Base-by-base conservation (phyloP, 1,140 invertebrate genomes). In the Nephila pilipes region DNA sequence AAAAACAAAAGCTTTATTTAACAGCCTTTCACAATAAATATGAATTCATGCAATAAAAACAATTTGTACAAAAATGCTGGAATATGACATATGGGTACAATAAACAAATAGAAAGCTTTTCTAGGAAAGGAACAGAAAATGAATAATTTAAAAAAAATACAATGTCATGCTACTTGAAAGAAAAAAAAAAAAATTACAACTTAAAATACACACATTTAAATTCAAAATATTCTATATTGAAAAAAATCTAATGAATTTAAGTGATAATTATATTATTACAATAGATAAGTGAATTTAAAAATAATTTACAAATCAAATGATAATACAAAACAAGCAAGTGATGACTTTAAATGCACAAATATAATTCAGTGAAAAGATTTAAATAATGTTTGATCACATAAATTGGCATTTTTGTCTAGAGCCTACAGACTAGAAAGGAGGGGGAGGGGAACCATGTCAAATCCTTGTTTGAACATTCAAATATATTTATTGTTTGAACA, bases 1-100 rank as follows among this genome's bases (percentile, higher is more conserved):
- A 75, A 75, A 75, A 36, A 32, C 29, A 75, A 75, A 6, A 75
- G 69, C 32, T 75, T 75, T 75, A 75, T 75, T 75, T 75, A 75
- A 60, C 58, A 60, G 69, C 69, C 25, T 75, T 75, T 75, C 69
- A 36, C 29, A 36, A 16, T 32, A 16, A 18, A 5, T 32, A 75
- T 75, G 69, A 8, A 14, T 65, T 25, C 69, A 75, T 75, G 69
- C 69, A 75, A 18, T 32, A 75, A 75, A 69, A 75, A 65, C 25
- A 65, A 65, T 65, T n/a, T 75, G 16, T 75, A 75, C 69, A 75
- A 36, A 75, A 60, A 36, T 75, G 12, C 32, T 75, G 12, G 6
- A 75, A 18, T 36, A 75, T 75, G 29, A 75, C 29, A 36, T n/a
- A n/a, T n/a, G n/a, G n/a, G n/a, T n/a, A n/a, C 18, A 75, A 16